Evolutionary conservation across 1,140 invertebrate genomes (phyloP).

Genomic region (Neodiprion fabricii): DNA sequence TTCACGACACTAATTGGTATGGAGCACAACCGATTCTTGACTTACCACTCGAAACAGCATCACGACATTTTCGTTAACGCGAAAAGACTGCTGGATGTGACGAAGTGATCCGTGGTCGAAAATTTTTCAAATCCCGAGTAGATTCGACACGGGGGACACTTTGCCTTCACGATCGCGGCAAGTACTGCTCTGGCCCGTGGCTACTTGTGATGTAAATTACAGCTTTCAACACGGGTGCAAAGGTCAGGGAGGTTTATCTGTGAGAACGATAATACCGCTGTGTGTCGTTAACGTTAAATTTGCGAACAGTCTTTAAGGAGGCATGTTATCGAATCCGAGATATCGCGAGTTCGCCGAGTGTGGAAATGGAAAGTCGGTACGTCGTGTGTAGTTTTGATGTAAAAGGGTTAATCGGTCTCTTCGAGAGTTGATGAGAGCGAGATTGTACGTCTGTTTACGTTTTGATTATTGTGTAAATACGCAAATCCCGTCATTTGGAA

Average conservation of each 20-base stretch:
- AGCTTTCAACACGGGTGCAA: not conserved
- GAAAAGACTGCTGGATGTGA: not conserved
- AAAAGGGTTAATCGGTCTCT: constrained; percentile 1
- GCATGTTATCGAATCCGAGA: no score
- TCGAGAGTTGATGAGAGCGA: not conserved
- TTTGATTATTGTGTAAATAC: not conserved
- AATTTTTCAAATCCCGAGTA: no score
- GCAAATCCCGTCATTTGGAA: not conserved
- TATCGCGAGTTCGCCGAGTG: no score
- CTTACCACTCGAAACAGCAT: constrained; percentile 12
- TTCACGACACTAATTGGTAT: no score
- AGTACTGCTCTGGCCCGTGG: not conserved
- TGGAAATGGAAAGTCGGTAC: no score
- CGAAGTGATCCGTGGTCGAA: not conserved
- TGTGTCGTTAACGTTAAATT: not conserved
- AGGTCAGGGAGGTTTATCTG: not conserved
- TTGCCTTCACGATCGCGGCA: not conserved
- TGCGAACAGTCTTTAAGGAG: not conserved
- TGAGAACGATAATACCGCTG: not conserved
- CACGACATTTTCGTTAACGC: constrained; percentile 6
- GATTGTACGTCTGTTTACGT: not conserved
- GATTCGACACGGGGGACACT: not conserved
- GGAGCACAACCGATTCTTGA: not conserved
- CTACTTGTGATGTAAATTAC: not conserved
- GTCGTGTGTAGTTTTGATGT: not conserved